These are phyloP conservation scores for Teleogryllus occipitalis DNA, from an alignment of 1,140 invertebrate species.

Conservation along the genomic window DNA sequence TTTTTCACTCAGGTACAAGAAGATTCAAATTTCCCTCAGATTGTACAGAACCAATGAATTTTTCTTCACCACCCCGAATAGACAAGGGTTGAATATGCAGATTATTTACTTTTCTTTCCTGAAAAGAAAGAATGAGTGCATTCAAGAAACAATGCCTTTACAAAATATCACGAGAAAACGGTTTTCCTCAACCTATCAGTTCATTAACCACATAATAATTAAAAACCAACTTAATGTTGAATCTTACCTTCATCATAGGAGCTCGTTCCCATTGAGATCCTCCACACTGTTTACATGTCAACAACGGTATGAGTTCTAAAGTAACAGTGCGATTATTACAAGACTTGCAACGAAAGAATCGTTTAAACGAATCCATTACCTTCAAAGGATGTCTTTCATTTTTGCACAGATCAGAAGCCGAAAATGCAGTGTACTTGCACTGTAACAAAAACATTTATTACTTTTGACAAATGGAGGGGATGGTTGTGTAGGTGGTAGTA, in stretches of 20 bases:
- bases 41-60: slow-evolving; percentile 2
- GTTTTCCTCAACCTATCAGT: no score
- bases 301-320: slow-evolving; percentile 65
- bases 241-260: slow-evolving; percentile 65
- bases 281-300: slow-evolving; percentile 68
- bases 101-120: slow-evolving; percentile 10
- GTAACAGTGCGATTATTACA: slow-evolving; percentile 75
- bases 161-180: no score
- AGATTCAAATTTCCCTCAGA: slow-evolving; percentile 12
- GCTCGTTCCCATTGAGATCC: slow-evolving; percentile 65
- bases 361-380: slow-evolving; percentile 67
- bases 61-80: slow-evolving; percentile 16
- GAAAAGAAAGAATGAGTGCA: not conserved
- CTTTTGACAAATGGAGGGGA: no score
- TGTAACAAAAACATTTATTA: slow-evolving; percentile 29
- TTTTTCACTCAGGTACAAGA: slow-evolving; percentile 10
- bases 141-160: no score
- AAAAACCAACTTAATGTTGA: slow-evolving; percentile 31
- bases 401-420: slow-evolving; percentile 75
- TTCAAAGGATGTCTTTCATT: slow-evolving; percentile 68
- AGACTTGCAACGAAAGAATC: slow-evolving; percentile 84
- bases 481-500: no score
- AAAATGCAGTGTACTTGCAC: slow-evolving; percentile 84
- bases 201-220: not conserved
- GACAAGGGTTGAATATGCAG: slow-evolving; percentile 6